Evolutionary conservation across 1,140 invertebrate species (phyloP).

Genomic region (Tetramorium alpestre): DNA sequence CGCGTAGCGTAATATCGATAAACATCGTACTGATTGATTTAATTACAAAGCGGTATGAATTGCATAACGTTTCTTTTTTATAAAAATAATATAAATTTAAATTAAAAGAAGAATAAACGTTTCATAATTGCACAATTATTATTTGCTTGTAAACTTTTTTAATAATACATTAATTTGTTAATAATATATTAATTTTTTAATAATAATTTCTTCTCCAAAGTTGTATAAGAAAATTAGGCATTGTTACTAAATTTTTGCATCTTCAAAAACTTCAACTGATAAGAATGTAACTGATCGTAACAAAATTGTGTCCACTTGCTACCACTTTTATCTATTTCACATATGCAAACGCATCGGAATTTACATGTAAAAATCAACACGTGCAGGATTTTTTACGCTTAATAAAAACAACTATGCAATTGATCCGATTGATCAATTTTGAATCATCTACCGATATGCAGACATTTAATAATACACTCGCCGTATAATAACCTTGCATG

Average conservation of each 20-base stretch:
- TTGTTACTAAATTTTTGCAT: not conserved
- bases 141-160: too few relatives aligned
- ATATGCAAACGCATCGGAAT: not conserved
- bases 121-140: not conserved
- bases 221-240: not conserved
- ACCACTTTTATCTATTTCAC: not conserved
- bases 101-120: not conserved
- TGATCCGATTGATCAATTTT: not conserved
- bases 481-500: not conserved
- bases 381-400: not conserved
- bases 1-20: not conserved
- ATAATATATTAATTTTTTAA: not conserved
- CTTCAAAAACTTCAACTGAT: not conserved
- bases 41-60: not conserved
- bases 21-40: not conserved
- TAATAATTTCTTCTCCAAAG: not conserved
- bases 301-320: not conserved
- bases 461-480: not conserved
- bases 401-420: not conserved
- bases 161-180: not conserved
- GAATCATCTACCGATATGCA: not conserved
- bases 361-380: slow-evolving; percentile 13
- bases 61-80: not conserved
- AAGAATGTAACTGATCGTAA: not conserved
- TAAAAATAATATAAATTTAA: not conserved